Evolutionary conservation across 2,797 vertebrate genomes (phyloP), one percentile per base, ranked within the genome.

Genomic region (Acipenser oxyrinchus): DNA sequence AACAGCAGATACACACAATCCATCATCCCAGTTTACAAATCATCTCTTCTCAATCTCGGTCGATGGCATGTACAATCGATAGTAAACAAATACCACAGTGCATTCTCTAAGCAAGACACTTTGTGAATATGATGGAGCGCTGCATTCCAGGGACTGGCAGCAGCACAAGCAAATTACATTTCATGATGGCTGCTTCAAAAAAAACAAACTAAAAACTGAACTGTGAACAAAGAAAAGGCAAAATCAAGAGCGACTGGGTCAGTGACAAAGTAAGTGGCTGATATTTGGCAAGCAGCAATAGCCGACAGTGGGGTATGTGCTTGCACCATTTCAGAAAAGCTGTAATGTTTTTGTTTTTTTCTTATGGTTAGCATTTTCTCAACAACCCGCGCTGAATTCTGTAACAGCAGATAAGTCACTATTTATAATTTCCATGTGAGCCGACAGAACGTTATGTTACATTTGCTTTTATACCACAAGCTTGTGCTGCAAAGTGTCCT

Each of bases 141-240:
- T 79, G 79, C 69, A 72, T 77, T 83, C 79, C 72, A 81, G 83
- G 85, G 83, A 83, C 81, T 86, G 87, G 83, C 88, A 88, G 84
- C 78, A 69, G 85, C 69, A 82, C 82, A 84, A 85, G 82, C 75
- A 80, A 81, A 90, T 89, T 80, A 86, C 89, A 88, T 89, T 90
- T 86, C 83, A 18, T 18, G 15, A 18, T 88, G 88, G 87, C 84
- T 84, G 85, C 89, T 89, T 89, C 84, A 86, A 88, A 88, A 88
- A 65, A 87, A 84, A 89, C 87, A 84, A 87, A 86, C 85, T 82
- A 86, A 82, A 82, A 82, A 85, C 83, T 86, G 15, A 18, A 18
- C 15, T 18, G 15, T 18, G 84, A 87, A 63, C 60, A 63, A 68
- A 86, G 85, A 84, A 87, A 86, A 81, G 81, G 83, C 77, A 83